Evolutionary conservation across 2,113 vertebrate genomes (phyloP).

Genomic region (Tauraco erythrolophus): DNA sequence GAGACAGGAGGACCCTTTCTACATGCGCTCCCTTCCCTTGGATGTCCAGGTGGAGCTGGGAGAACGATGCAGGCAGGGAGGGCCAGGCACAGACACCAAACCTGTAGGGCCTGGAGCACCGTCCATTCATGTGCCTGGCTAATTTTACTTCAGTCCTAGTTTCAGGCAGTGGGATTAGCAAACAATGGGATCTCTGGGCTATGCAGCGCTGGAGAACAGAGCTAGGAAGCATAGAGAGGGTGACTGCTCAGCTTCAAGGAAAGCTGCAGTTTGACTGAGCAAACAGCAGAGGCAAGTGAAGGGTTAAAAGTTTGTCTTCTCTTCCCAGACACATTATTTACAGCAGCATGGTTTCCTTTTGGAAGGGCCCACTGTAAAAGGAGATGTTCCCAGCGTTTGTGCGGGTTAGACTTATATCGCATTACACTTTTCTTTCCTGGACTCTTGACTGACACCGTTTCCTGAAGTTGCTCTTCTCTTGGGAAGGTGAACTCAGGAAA

Average conservation of each 20-base stretch:
- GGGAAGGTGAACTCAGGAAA: constrained; percentile 39
- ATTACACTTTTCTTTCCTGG: constrained; percentile 48
- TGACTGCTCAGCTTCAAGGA: neutral
- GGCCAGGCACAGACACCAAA: neutral
- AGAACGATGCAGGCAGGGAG: neutral
- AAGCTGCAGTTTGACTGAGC: neutral
- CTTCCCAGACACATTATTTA: constrained; percentile 53
- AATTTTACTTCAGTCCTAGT: neutral
- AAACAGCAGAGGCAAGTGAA: neutral
- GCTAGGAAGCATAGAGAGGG: neutral
- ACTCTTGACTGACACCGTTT: neutral
- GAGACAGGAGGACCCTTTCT: neutral
- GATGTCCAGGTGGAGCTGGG: neutral
- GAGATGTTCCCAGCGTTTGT: neutral
- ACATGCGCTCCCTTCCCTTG: neutral
- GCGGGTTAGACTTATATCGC: neutral
- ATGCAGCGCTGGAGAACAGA: neutral
- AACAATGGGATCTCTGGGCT: neutral
- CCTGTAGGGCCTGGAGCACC: neutral
- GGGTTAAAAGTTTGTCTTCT: constrained; percentile 23
- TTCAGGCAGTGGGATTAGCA: neutral
- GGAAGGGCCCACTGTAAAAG: constrained; percentile 15
- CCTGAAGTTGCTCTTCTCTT: constrained; percentile 2
- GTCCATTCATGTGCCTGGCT: neutral
- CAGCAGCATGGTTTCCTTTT: constrained; percentile 33